Conservation (phyloP, 2,797 vertebrate genomes). For the Manis javanica region DNA sequence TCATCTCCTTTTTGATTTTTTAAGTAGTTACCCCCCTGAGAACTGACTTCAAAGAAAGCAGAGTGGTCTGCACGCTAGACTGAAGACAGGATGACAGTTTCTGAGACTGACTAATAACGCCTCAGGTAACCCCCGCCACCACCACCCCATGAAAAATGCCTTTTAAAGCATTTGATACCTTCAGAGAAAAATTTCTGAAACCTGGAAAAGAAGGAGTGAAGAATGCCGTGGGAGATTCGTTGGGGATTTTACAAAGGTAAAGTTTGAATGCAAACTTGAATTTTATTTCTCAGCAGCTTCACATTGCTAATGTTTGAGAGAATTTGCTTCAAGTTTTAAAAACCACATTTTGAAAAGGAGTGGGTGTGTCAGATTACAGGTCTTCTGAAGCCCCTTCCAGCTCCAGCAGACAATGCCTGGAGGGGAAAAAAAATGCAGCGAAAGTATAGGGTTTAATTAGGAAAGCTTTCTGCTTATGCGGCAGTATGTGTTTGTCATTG, state of each 20-base stretch:
- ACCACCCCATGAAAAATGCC: slow-evolving; percentile 89
- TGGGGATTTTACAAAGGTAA: slow-evolving; percentile 98
- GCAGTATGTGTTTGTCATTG: not conserved
- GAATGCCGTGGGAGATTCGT: slow-evolving; percentile 91
- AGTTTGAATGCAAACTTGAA: slow-evolving; percentile 78
- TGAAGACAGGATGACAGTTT: slow-evolving; percentile 70
- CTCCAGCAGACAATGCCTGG: not conserved
- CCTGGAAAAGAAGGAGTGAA: slow-evolving; percentile 96
- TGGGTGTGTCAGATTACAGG: not conserved
- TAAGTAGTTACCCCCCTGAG: slow-evolving; percentile 58
- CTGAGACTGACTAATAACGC: slow-evolving; percentile 67
- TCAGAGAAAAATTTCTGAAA: slow-evolving; percentile 94
- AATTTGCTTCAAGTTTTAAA: slow-evolving; percentile 3
- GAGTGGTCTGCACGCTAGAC: not conserved
- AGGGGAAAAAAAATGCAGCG: not conserved
- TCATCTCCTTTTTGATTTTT: slow-evolving; percentile 45
- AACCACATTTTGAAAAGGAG: not conserved
- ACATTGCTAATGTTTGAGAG: not conserved
- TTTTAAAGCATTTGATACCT: slow-evolving; percentile 90
- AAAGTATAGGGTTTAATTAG: not conserved
- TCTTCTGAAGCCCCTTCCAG: not conserved
- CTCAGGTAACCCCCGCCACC: slow-evolving; percentile 12
- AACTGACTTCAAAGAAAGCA: slow-evolving; percentile 73
- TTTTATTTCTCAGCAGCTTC: slow-evolving; percentile 39
- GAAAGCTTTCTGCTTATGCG: not conserved